phyloP scores from a whole-genome alignment of 2,888 invertebrate species.

The Chrysomela aeneicollis region DNA sequence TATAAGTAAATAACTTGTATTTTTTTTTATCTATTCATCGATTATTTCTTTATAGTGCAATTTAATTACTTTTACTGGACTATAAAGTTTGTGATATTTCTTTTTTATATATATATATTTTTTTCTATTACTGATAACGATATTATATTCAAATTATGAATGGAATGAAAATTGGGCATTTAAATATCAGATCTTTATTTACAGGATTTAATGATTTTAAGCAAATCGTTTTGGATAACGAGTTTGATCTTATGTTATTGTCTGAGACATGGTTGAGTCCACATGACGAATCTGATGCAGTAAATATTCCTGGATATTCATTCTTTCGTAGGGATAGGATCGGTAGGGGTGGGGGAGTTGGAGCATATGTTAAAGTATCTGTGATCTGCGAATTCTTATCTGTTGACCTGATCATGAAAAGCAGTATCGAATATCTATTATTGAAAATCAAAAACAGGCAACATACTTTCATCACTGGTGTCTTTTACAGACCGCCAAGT shows the following conservation, averaged over 20 bases:
- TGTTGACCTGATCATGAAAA: conserved; percentile 3
- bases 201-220: conserved; percentile 23
- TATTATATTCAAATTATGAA: too few relatives aligned
- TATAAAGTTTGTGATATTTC: not conserved
- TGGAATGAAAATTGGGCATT: conserved; percentile 20
- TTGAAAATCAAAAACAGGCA: conserved; percentile 11
- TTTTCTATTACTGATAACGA: not conserved
- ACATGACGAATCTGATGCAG: not conserved
- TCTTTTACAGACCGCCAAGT: conserved; percentile 25
- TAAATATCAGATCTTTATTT: conserved; percentile 23
- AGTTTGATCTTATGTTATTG: conserved; percentile 16
- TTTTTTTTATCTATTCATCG: not conserved
- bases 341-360: conserved; percentile 21
- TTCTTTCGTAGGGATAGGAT: conserved; percentile 20
- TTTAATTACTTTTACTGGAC: not conserved
- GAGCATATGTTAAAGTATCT: conserved; percentile 13
- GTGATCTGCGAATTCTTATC: conserved; percentile 9
- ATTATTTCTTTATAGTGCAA: not conserved
- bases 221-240: conserved; percentile 6
- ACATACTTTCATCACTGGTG: conserved; percentile 9
- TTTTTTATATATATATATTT: not conserved
- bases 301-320: conserved; percentile 13
- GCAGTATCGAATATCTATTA: conserved; percentile 1
- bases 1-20: not conserved
- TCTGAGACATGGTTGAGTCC: conserved; percentile 23